These are phyloP conservation scores for Nematostella vectensis DNA, from an alignment of 92 coral and sea anemone genomes.

Conservation along the genomic window DNA sequence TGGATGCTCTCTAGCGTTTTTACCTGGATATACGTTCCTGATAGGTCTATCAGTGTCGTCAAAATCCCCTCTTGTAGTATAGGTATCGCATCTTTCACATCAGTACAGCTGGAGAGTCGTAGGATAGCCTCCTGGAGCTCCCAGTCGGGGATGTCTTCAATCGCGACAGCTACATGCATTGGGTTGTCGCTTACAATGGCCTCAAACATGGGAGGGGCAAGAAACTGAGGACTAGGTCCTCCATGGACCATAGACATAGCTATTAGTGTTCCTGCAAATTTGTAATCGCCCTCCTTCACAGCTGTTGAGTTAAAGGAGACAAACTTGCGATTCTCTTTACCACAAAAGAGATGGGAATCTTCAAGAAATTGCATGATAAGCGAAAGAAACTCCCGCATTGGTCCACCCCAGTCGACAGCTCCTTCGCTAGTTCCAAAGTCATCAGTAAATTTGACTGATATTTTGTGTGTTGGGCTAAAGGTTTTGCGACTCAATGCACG, in stretches of 20 bases:
- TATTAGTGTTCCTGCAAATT: constrained; percentile 10
- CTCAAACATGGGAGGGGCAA: constrained; percentile 14
- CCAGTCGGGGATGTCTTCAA: constrained; percentile 12
- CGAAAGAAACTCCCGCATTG: constrained; percentile 14
- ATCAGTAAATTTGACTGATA: constrained; percentile 66
- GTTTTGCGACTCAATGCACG: constrained; percentile 49
- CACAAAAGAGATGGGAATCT: constrained; percentile 6
- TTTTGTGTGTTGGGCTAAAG: constrained; percentile 48
- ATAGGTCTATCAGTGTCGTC: constrained; percentile 5
- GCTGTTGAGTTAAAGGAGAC: constrained; percentile 9
- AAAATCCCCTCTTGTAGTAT: background rate
- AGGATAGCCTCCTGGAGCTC: constrained; percentile 9
- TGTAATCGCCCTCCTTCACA: constrained; percentile 16
- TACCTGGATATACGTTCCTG: constrained; percentile 8
- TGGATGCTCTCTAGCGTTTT: constrained; percentile 16
- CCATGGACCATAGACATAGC: constrained; percentile 23
- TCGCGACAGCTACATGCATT: constrained; percentile 1
- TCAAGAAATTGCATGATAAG: background rate
- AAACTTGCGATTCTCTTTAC: background rate
- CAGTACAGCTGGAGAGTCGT: background rate
- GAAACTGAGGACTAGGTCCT: constrained; percentile 13
- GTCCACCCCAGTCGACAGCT: constrained; percentile 31
- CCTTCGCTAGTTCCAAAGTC: constrained; percentile 60
- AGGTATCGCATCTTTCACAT: constrained; percentile 1
- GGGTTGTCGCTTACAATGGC: constrained; percentile 4